Base-by-base conservation (phyloP, 2,888 invertebrate genomes). In the Lepidochrysops patricia region DNA sequence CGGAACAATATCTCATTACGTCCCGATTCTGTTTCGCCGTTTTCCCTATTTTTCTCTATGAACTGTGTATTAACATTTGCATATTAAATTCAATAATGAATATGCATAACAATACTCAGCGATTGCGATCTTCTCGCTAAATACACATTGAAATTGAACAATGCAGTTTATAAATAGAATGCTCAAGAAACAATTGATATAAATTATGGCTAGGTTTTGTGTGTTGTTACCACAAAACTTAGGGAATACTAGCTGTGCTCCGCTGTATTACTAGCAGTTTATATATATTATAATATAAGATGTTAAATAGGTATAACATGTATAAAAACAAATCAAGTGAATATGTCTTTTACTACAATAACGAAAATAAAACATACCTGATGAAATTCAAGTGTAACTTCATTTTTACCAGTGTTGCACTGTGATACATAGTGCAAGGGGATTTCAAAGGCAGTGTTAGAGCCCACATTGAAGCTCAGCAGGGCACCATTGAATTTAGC, bases 331-430 rank as follows among this genome's bases (percentile, higher is more conserved):
- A n/a, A n/a, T n/a, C n/a, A n/a, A n/a, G n/a, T n/a, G n/a, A n/a
- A n/a, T n/a, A n/a, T n/a, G n/a, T n/a, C n/a, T n/a, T n/a, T n/a
- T n/a, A n/a, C n/a, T n/a, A n/a, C n/a, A n/a, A n/a, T n/a, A n/a
- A n/a, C n/a, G n/a, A n/a, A n/a, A n/a, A n/a, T n/a, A n/a, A n/a
- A n/a, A n/a, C n/a, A 71, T 82, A 94, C 94, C 91, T 96, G 98
- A 90, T 98, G 98, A 77, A 99, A 99, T 79, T 99, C 99, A 61
- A 99, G 89, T 0, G 98, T 98, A 3, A 99, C 98, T 90, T 99
- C 99, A 89, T 98, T 99, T 79, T 99, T 99, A 37, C 97, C 97
- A 1, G 97, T 96, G 5, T 94, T 96, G 72, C 98, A 97, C 72
- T 98, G 98, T 0, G 98, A 98, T 0, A 99, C 99, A 90, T 99